These are phyloP conservation scores for Pristionchus mayeri DNA, from an alignment of 2,888 invertebrate species.

Conservation along the genomic window DNA sequence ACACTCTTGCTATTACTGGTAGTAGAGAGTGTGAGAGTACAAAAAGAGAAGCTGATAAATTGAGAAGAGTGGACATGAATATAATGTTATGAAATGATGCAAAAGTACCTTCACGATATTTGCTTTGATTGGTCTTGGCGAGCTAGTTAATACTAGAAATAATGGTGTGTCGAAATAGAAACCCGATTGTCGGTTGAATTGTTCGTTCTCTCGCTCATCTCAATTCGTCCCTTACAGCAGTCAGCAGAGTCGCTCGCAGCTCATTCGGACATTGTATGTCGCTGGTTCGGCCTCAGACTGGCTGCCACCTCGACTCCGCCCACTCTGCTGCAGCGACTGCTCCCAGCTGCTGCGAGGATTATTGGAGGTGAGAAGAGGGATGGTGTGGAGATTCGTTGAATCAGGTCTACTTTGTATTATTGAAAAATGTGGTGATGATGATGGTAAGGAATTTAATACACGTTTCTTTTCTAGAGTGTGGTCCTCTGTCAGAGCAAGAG, in stretches of 20 bases:
- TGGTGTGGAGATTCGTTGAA: not conserved
- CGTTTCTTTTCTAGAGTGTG: not conserved
- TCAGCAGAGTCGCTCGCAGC: not conserved
- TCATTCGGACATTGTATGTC: slow-evolving; percentile 3
- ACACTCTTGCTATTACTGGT: too few relatives aligned
- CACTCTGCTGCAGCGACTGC: not conserved
- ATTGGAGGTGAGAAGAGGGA: not conserved
- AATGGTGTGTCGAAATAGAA: too few relatives aligned
- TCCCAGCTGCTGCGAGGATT: not conserved
- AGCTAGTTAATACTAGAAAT: too few relatives aligned
- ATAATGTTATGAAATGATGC: too few relatives aligned
- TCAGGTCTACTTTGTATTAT: too few relatives aligned
- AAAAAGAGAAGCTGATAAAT: not conserved
- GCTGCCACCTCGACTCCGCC: not conserved
- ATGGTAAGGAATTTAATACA: not conserved
- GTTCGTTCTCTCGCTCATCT: not conserved
- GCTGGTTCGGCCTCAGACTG: slow-evolving; percentile 35
- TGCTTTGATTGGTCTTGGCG: too few relatives aligned
- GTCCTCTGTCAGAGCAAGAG: not conserved
- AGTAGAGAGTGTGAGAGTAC: not conserved
- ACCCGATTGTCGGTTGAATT: not conserved
- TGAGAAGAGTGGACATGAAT: too few relatives aligned
- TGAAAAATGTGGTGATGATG: too few relatives aligned
- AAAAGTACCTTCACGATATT: too few relatives aligned
- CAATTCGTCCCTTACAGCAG: not conserved